These are phyloP conservation scores for Micromys minutus DNA, from an alignment of 2,113 vertebrate species.

Conservation along the genomic window DNA sequence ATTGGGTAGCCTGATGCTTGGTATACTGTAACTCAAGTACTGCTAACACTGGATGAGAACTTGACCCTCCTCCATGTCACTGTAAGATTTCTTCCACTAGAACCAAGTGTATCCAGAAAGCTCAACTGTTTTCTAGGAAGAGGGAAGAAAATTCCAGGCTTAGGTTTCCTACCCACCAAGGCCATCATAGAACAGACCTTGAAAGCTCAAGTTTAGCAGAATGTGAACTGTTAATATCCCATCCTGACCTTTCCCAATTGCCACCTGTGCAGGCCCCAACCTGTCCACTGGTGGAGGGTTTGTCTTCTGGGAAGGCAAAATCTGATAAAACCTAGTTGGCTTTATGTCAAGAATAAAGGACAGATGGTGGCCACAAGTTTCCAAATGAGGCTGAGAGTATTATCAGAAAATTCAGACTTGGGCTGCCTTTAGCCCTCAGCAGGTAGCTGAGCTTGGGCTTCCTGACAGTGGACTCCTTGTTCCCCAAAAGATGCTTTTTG, in stretches of 20 bases:
- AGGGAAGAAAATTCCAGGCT: neutral
- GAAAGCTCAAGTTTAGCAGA: neutral
- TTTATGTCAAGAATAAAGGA: neutral
- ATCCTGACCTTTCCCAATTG: neutral
- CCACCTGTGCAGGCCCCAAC: conserved; percentile 71
- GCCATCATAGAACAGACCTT: conserved; percentile 36
- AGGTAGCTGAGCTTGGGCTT: neutral
- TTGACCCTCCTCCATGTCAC: neutral
- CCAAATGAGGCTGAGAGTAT: neutral
- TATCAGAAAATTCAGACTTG: neutral
- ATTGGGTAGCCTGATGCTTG: neutral
- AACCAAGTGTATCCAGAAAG: neutral
- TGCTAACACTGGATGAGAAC: neutral
- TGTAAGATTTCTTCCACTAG: neutral
- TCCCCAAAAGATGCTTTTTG: neutral
- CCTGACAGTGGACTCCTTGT: conserved; percentile 15
- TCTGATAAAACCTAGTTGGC: neutral
- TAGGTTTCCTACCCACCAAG: conserved; percentile 8
- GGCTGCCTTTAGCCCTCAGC: neutral
- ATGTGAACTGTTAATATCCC: neutral
- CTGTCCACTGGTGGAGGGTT: conserved; percentile 47
- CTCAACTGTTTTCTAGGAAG: neutral
- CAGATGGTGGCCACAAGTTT: neutral
- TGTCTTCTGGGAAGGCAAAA: conserved; percentile 69
- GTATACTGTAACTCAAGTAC: neutral